phyloP scores from a whole-genome alignment of 2,888 invertebrate genomes.

The Mythimna lalbum region DNA sequence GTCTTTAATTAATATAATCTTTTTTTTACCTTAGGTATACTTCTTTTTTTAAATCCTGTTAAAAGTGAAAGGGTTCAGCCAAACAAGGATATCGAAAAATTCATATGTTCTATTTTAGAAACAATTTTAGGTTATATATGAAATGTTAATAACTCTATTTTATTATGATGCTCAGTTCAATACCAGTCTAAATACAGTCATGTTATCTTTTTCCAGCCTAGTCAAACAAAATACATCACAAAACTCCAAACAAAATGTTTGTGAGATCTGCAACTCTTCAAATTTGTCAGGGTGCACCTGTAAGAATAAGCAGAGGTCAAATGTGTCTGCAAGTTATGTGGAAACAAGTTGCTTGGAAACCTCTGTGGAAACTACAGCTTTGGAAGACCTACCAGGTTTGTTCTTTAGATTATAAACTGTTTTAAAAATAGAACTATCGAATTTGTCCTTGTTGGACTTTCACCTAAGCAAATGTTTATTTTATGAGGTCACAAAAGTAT shows the following conservation, averaged over 20 bases:
- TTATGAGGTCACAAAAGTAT: not conserved
- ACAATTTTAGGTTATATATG: slow-evolving; percentile 38
- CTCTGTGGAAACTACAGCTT: slow-evolving; percentile 82
- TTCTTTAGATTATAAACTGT: not conserved
- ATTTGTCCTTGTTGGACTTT: slow-evolving; percentile 21
- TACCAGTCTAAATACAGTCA: not conserved
- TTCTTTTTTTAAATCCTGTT: not conserved
- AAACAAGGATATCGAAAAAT: not conserved
- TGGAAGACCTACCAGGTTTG: slow-evolving; percentile 85
- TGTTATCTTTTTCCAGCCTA: slow-evolving; percentile 60
- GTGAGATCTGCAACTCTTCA: slow-evolving; percentile 75
- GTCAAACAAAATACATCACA: slow-evolving; percentile 62
- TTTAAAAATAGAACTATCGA: not conserved
- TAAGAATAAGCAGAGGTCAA: slow-evolving; percentile 61
- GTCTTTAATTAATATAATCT: too few relatives aligned
- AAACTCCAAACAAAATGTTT: slow-evolving; percentile 61
- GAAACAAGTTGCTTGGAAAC: slow-evolving; percentile 67
- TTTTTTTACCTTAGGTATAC: not conserved
- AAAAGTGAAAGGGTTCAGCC: not conserved
- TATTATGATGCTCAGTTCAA: not conserved
- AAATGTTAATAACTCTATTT: slow-evolving; percentile 1
- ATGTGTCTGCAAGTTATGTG: slow-evolving; percentile 55
- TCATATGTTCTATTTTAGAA: not conserved
- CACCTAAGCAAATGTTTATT: slow-evolving; percentile 1
- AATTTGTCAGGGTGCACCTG: slow-evolving; percentile 74